Evolutionary conservation across 23 tunicate species (phyloP).

Genomic region (Ascidia mentula): DNA sequence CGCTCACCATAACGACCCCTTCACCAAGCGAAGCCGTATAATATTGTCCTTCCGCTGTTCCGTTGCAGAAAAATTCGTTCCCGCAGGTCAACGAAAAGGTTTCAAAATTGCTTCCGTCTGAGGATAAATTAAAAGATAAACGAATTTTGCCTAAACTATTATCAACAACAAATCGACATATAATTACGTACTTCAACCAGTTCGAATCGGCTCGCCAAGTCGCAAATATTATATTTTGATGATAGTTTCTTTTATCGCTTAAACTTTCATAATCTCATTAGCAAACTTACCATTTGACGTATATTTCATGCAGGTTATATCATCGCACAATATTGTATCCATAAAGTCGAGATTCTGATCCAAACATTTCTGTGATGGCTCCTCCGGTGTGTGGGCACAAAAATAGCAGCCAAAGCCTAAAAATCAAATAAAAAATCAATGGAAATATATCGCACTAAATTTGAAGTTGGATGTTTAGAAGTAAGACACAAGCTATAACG

Average conservation of each 20-base stretch:
- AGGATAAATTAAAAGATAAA: neutral
- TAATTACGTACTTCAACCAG: neutral
- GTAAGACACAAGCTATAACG: too few species aligned
- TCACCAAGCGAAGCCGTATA: neutral
- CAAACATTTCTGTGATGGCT: neutral
- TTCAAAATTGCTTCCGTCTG: neutral
- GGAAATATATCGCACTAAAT: neutral
- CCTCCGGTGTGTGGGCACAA: neutral
- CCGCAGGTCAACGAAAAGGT: neutral
- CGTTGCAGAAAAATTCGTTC: neutral
- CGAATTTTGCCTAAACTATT: neutral
- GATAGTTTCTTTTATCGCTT: neutral
- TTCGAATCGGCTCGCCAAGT: neutral
- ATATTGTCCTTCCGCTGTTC: neutral
- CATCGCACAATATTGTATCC: neutral
- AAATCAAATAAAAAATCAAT: neutral
- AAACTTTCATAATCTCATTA: too few species aligned
- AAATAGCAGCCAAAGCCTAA: neutral
- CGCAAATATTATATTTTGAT: neutral
- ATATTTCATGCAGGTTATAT: neutral
- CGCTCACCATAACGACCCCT: neutral
- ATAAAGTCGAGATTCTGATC: too few species aligned
- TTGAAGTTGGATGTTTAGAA: too few species aligned
- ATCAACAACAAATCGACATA: neutral
- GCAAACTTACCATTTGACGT: neutral